A percentile compares a stretch with the other conserved stretches of the same genome.
Evolutionary conservation across 1,140 invertebrate genomes (phyloP).

Genomic region (Nixonia krombeini): DNA sequence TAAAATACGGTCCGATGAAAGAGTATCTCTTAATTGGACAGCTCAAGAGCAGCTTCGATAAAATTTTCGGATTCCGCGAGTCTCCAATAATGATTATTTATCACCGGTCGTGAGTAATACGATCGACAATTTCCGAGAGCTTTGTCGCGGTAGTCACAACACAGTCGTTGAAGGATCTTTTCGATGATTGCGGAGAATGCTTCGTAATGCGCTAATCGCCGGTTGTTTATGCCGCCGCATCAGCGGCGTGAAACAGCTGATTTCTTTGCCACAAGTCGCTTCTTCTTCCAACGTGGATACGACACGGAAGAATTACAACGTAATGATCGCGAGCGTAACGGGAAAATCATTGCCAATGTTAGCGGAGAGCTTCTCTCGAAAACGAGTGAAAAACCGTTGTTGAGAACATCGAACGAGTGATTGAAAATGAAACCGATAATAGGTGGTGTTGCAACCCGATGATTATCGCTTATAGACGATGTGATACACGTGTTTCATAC

Average conservation of each 20-base stretch:
- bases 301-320: not conserved
- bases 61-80: conserved; percentile 32
- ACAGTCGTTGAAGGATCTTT: conserved; percentile 32
- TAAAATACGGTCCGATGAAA: not conserved
- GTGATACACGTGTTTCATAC: too few species aligned
- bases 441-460: too few species aligned
- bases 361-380: too few species aligned
- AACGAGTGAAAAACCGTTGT: too few species aligned
- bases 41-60: not conserved
- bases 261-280: conserved; percentile 13
- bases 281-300: not conserved
- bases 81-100: conserved; percentile 43
- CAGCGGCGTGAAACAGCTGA: conserved; percentile 13
- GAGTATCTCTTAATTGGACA: conserved; percentile 23
- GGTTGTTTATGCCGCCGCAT: conserved; percentile 49
- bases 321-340: not conserved
- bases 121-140: conserved; percentile 34
- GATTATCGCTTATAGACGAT: too few species aligned
- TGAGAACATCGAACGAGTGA: too few species aligned
- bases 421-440: too few species aligned
- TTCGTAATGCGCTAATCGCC: conserved; percentile 47
- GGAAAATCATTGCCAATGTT: too few species aligned
- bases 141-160: conserved; percentile 26
- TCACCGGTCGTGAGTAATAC: conserved; percentile 26
- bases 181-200: conserved; percentile 37